Base-by-base conservation (phyloP, 2,797 vertebrate genomes). In the Echeneis naucrates region DNA sequence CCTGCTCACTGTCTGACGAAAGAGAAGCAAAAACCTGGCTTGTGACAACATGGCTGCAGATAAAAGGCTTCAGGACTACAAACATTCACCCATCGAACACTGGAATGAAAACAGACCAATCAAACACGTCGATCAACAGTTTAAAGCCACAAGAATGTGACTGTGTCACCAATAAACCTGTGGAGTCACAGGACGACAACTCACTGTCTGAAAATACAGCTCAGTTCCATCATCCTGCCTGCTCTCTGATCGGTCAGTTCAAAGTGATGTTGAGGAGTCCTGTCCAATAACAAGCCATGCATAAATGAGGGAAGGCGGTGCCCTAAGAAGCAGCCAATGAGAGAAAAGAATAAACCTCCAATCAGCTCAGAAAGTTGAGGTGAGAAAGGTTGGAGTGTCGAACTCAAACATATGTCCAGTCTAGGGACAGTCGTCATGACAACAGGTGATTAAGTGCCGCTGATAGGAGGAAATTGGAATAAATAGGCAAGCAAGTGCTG, bases 281-380 rank as follows among this genome's bases (percentile, higher is more conserved):
- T 2, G 68, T 78, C 72, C 71, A 76, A 72, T 78, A 23, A 74
- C 52, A 72, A 68, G 67, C 52, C 82, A 82, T 80, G 82, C 82
- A 86, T 75, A 83, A 75, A 35, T 35, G 53, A 45, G 64, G 59
- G 57, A 72, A 80, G 78, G 83, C 61, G 50, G 7, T 83, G 75
- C 78, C 80, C 40, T 55, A 54, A 58, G 68, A 68, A 59, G 23
- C 0, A 50, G 79, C 81, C 83, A 74, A 60, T 79, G 32, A 67
- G 56, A 83, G 53, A 65, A 1, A 75, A 80, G 82, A 33, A 68
- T 45, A 33, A 60, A 63, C 19, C 42, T 33, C 44, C 40, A 45
- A 38, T 58, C 12, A 42, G 33, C 35, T 38, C 19, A 17, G 2
- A 54, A 76, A 30, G 11, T 57, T 16, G 45, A 32, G 2, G 13